Percentiles rank a stretch among this genome's conserved stretches.
phyloP scores from a whole-genome alignment of 35 echinoderm and acorn worm species.

The Apostichopus parvimensis region DNA sequence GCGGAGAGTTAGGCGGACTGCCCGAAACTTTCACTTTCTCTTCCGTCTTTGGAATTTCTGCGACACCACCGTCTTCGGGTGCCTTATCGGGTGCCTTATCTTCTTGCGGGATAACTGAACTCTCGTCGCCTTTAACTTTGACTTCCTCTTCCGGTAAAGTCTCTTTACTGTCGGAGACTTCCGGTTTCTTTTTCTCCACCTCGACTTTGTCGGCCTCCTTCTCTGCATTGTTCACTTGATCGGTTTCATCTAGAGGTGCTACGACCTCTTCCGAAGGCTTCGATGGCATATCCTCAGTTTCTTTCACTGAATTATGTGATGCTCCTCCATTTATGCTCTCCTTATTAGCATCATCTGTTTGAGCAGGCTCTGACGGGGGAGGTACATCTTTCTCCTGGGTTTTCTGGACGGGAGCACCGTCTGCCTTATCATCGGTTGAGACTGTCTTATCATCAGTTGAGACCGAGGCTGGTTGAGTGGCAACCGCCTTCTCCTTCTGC shows the following conservation, averaged over 20 bases:
- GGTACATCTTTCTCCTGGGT: background rate
- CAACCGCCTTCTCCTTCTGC: background rate
- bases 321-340: background rate
- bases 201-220: constrained; percentile 3
- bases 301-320: constrained; percentile 21
- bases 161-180: background rate
- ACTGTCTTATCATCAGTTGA: background rate
- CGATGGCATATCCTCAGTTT: background rate
- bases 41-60: background rate
- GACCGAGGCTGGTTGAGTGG: background rate
- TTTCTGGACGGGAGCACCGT: background rate
- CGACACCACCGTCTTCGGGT: background rate
- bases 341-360: constrained; percentile 7
- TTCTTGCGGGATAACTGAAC: background rate
- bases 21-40: constrained; percentile 6
- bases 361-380: background rate
- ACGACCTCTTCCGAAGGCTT: background rate
- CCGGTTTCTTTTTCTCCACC: background rate
- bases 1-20: background rate
- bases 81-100: background rate
- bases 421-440: background rate
- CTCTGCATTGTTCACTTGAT: constrained; percentile 4
- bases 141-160: background rate
- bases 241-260: constrained; percentile 13
- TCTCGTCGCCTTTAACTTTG: background rate